These are phyloP conservation scores for Triops cancriformis DNA, from an alignment of 1,140 invertebrate species.

Conservation along the genomic window DNA sequence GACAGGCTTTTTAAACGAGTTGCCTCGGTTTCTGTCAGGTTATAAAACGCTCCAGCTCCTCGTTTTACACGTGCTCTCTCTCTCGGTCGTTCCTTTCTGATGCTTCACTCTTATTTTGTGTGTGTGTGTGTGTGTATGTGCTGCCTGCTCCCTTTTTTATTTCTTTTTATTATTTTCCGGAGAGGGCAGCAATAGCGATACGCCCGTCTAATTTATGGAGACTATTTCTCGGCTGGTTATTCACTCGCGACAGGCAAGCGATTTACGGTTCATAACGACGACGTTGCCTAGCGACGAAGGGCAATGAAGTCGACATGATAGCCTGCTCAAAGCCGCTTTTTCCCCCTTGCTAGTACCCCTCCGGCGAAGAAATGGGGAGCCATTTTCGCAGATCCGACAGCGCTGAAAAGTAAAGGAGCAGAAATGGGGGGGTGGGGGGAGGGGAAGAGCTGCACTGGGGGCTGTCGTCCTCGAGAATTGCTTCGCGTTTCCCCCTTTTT, in stretches of 20 bases:
- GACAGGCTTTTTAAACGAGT: constrained; percentile 10
- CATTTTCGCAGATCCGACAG: constrained; percentile 9
- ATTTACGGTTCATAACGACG: constrained; percentile 25
- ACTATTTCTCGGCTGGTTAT: constrained; percentile 29
- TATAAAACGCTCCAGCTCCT: constrained; percentile 10
- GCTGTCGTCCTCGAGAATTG: background rate
- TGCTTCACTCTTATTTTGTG: background rate
- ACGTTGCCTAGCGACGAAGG: constrained; percentile 15
- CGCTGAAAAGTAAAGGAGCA: background rate
- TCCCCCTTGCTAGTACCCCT: background rate
- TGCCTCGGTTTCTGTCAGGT: constrained; percentile 9
- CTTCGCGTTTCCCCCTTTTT: background rate
- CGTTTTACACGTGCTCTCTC: constrained; percentile 5
- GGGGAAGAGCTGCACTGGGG: background rate
- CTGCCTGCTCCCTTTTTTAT: background rate
- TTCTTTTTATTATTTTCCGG: constrained; percentile 1
- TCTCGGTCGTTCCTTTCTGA: background rate
- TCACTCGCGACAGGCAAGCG: constrained; percentile 27
- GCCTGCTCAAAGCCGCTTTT: constrained; percentile 14
- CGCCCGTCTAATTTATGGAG: constrained; percentile 24
- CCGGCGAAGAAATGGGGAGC: background rate
- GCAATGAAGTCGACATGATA: constrained; percentile 23
- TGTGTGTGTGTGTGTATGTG: background rate
- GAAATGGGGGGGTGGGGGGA: too few species aligned
- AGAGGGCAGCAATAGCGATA: constrained; percentile 6